These are phyloP conservation scores for Drosophila affinis DNA, from an alignment of 2,888 invertebrate genomes.

Conservation along the genomic window DNA sequence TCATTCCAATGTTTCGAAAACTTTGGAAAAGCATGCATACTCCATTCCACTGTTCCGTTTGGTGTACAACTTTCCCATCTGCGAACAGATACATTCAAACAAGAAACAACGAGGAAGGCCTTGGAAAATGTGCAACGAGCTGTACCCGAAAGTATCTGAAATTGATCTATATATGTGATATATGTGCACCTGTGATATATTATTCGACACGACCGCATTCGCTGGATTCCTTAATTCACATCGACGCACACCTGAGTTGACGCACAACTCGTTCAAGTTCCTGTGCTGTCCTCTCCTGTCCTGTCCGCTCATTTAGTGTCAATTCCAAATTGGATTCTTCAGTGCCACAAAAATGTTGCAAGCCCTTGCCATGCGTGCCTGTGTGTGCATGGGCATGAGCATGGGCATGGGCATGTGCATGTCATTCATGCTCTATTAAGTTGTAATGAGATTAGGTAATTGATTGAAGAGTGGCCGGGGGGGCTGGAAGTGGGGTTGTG, in stretches of 20 bases:
- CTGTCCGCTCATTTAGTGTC: slow-evolving; percentile 49
- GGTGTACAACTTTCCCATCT: too few relatives aligned
- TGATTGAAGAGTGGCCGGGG: slow-evolving; percentile 62
- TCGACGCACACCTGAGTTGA: neutral
- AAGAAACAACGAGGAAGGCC: too few relatives aligned
- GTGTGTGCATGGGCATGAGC: slow-evolving; percentile 2
- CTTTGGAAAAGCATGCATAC: too few relatives aligned
- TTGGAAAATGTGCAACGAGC: too few relatives aligned
- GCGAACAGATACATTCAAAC: too few relatives aligned
- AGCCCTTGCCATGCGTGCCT: slow-evolving; percentile 12
- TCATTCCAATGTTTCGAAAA: too few relatives aligned
- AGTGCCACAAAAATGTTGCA: slow-evolving; percentile 48
- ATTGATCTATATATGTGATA: too few relatives aligned
- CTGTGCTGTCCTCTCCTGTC: neutral
- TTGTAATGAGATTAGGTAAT: slow-evolving; percentile 78
- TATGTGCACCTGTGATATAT: neutral
- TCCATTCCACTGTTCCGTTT: too few relatives aligned
- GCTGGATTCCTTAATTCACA: neutral
- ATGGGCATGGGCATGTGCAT: slow-evolving; percentile 10
- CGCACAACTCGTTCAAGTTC: slow-evolving; percentile 1
- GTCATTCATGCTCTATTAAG: slow-evolving; percentile 72
- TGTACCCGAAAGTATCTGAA: too few relatives aligned
- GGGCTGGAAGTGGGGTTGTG: neutral
- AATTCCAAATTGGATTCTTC: slow-evolving; percentile 47
- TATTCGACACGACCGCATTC: neutral